Evolutionary conservation across 2,888 invertebrate species (phyloP), one percentile per base, ranked within the genome.

Genomic region (Mechanitis messenoides): DNA sequence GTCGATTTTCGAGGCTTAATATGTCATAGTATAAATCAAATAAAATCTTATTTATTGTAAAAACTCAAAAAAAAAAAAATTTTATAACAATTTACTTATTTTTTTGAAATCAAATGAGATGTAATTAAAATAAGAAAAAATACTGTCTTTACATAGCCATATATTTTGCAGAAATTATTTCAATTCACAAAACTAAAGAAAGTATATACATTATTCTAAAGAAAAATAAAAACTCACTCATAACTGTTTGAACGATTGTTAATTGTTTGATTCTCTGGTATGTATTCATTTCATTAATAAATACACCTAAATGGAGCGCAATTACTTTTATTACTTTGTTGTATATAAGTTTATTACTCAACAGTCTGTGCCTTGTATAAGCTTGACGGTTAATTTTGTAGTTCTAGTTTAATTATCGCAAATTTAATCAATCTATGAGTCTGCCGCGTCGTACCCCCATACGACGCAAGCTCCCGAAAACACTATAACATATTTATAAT

Each of bases 251-350:
- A 20, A 20, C 20, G 20, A 56, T 62, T 38, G 59, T 60, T 55
- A 55, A 60, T 56, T 57, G 58, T 11, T 47, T 54, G 62, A 63
- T 65, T 20, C 20, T 20, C 20, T 20, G 20, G 20, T 20, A 20
- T 20, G 20, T 20, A 20, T 20, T 65, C 60, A 65, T 54, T 35
- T 56, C 56, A 45, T 53, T 58, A n/a, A 53, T 60, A 53, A 60
- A 54, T 55, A 60, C 58, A 35, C 54, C 45, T 59, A 35, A 60
- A 60, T 58, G 57, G 53, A 62, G 50, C 58, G 28, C 31, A 53
- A 20, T 50, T 58, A 55, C 35, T 58, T 62, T 58, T 58, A 55
- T 58, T 33, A 47, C 58, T 55, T 42, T 50, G n/a, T 7, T 58
- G 45, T 50, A 31, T 55, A 56, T 47, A 55, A 35, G 47, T 58